phyloP scores from a whole-genome alignment of 37 sponge, comb jelly and placozoan genomes.

The Sycon ciliatum region DNA sequence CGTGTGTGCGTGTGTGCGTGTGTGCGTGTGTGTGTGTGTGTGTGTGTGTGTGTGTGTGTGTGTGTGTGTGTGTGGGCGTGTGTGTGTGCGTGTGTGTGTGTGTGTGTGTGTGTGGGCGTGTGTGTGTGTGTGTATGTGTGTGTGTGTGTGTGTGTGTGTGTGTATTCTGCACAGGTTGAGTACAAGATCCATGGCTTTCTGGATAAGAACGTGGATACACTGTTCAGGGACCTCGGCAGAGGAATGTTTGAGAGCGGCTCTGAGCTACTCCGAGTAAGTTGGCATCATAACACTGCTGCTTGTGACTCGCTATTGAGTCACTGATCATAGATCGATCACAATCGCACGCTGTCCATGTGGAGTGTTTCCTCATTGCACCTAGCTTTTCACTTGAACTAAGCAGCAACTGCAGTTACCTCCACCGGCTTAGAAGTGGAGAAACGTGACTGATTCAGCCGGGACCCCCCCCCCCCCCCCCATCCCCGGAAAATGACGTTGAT shows the following conservation, averaged over 20 bases:
- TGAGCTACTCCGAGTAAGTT: slow-evolving; percentile 44
- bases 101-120: neutral
- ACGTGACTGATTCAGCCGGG: too few relatives aligned
- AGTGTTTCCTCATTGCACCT: too few relatives aligned
- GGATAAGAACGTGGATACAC: slow-evolving; percentile 75
- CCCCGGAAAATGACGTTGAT: too few relatives aligned
- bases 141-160: neutral
- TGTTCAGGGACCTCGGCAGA: slow-evolving; percentile 55
- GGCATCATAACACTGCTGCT: too few relatives aligned
- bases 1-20: slow-evolving; percentile 35
- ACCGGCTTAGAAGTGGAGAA: too few relatives aligned
- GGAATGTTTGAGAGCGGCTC: slow-evolving; percentile 54
- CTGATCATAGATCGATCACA: too few relatives aligned
- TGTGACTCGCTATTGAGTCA: too few relatives aligned
- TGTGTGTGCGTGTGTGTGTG: slow-evolving; percentile 1
- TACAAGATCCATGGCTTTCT: slow-evolving; percentile 62
- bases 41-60: slow-evolving; percentile 34
- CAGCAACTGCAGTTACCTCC: too few relatives aligned
- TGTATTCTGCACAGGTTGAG: neutral
- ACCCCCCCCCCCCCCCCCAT: too few relatives aligned
- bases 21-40: slow-evolving; percentile 27
- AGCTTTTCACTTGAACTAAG: too few relatives aligned
- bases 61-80: slow-evolving; percentile 9
- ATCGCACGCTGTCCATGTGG: too few relatives aligned
- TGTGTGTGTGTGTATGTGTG: slow-evolving; percentile 18